Conservation (phyloP, 2,113 vertebrate species). For the Amphilophus citrinellus region DNA sequence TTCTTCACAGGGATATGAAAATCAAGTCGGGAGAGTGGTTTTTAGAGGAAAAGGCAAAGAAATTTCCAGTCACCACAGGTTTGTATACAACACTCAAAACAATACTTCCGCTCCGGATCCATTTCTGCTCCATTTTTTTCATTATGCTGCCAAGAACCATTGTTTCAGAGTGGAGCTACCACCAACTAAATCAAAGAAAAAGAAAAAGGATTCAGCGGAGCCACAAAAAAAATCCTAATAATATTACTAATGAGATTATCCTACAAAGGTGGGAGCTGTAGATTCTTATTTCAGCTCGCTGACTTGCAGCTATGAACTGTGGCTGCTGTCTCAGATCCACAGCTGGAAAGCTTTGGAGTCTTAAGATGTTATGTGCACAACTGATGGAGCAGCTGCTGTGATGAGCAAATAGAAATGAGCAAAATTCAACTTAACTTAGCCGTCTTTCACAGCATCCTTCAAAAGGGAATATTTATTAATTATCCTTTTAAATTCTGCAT, state of each 20-base stretch:
- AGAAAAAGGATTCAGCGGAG: neutral
- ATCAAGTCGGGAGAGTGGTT: conserved; percentile 94
- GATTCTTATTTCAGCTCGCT: neutral
- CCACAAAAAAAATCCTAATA: neutral
- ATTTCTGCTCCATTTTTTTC: neutral
- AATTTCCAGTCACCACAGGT: conserved; percentile 87
- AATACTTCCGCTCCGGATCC: neutral
- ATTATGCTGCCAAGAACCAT: neutral
- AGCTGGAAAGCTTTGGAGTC: no score
- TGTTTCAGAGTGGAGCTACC: neutral
- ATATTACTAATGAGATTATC: neutral
- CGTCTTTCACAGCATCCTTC: neutral
- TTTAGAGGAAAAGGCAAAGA: conserved; percentile 89
- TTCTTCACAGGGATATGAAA: conserved; percentile 86
- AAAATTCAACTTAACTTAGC: neutral
- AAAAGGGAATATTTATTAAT: no score
- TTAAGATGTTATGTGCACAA: neutral
- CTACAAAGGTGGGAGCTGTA: neutral
- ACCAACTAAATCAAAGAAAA: neutral
- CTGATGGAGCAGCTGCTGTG: neutral
- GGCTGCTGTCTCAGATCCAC: neutral
- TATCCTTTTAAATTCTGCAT: no score
- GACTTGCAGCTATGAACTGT: neutral
- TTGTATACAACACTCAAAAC: conserved; percentile 16
- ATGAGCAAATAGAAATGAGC: no score